These are phyloP conservation scores for Acanthosoma haemorrhoidale DNA, from an alignment of 2,888 invertebrate species.

Conservation along the genomic window DNA sequence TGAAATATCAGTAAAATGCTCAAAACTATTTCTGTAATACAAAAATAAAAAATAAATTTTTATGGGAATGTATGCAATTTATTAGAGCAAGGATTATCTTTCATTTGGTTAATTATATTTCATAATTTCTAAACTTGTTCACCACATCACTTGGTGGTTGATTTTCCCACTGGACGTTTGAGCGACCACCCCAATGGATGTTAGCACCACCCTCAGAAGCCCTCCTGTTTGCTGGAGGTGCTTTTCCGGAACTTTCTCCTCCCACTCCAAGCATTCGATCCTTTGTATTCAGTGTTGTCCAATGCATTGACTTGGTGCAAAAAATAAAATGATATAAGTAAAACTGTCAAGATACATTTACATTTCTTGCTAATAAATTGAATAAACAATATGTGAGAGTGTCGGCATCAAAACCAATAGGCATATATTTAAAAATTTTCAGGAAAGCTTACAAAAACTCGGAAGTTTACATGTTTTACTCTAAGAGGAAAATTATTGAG, in stretches of 20 bases:
- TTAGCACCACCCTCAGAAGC: conserved; percentile 87
- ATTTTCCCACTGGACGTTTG: conserved; percentile 59
- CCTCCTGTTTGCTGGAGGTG: conserved; percentile 54
- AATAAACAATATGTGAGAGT: too few species aligned
- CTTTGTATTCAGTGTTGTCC: conserved; percentile 84
- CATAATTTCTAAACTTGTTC: conserved; percentile 85
- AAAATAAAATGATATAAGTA: background rate
- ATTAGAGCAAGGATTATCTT: background rate
- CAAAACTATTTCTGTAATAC: too few species aligned
- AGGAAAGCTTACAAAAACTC: too few species aligned
- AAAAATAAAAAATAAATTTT: background rate
- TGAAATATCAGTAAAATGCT: too few species aligned
- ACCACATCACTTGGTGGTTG: conserved; percentile 75
- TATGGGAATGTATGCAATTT: background rate
- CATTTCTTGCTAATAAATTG: too few species aligned
- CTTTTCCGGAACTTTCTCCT: conserved; percentile 34
- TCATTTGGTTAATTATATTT: conserved; percentile 61
- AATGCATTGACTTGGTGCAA: conserved; percentile 75
- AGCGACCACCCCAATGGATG: conserved; percentile 55
- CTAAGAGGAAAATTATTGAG: too few species aligned
- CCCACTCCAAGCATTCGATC: conserved; percentile 69
- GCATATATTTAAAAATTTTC: too few species aligned
- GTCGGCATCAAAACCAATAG: too few species aligned
- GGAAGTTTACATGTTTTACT: too few species aligned
- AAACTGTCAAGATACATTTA: too few species aligned